Evolutionary conservation across 2,797 vertebrate species (phyloP).

Genomic region (Labeo calbasu): DNA sequence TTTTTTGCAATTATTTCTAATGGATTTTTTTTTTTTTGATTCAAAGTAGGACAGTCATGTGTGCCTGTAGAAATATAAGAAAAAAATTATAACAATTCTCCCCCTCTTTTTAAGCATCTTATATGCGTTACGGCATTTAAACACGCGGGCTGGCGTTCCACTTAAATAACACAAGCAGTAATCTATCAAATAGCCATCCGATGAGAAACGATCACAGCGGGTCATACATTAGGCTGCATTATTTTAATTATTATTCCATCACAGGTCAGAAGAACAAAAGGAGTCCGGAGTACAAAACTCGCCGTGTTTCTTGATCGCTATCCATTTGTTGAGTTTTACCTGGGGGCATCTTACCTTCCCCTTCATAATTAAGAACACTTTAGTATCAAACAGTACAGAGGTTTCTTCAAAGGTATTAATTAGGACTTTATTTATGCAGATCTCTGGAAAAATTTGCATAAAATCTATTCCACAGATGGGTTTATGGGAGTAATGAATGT

Average conservation of each 20-base stretch:
- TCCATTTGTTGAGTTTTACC: constrained; percentile 73
- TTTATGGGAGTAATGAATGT: constrained; percentile 86
- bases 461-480: constrained; percentile 86
- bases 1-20: not conserved
- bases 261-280: constrained; percentile 17
- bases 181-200: constrained; percentile 14
- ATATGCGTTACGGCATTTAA: not conserved
- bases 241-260: constrained; percentile 18
- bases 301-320: constrained; percentile 61
- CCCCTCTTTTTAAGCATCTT: not conserved
- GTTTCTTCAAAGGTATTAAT: constrained; percentile 84
- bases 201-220: constrained; percentile 21
- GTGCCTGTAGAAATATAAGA: not conserved
- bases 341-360: constrained; percentile 59
- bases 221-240: constrained; percentile 5
- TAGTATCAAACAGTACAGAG: constrained; percentile 78
- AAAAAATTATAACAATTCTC: not conserved
- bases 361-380: constrained; percentile 79
- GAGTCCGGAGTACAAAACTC: constrained; percentile 56
- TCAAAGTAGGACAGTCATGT: not conserved
- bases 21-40: not conserved
- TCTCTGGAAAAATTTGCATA: constrained; percentile 82
- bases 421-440: constrained; percentile 87
- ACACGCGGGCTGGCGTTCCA: constrained; percentile 7
- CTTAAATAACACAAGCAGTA: not conserved